Percentiles rank a stretch among this genome's conserved stretches.
These are phyloP conservation scores for Aptenodytes patagonicus DNA, from an alignment of 2,113 vertebrate genomes.

Conservation along the genomic window DNA sequence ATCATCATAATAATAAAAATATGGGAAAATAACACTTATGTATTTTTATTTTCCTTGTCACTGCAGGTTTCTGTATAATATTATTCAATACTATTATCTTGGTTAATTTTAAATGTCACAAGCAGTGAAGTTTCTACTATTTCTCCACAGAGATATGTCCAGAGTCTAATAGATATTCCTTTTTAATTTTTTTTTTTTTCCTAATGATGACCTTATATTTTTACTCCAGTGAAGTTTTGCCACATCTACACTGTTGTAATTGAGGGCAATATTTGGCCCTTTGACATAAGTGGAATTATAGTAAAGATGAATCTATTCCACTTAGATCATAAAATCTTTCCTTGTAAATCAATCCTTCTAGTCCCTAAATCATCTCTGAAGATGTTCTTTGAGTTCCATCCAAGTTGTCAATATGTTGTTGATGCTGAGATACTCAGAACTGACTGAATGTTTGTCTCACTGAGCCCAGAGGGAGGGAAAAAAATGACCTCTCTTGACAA, in stretches of 20 bases:
- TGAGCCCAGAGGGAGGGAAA: slow-evolving; percentile 32
- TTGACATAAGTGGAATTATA: slow-evolving; percentile 46
- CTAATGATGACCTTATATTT: background rate
- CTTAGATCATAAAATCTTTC: slow-evolving; percentile 67
- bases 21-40: background rate
- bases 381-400: slow-evolving; percentile 69
- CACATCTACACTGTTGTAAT: background rate
- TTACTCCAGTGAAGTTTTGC: background rate
- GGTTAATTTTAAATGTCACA: slow-evolving; percentile 26
- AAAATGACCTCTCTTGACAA: slow-evolving; percentile 47
- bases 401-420: slow-evolving; percentile 72
- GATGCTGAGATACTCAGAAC: slow-evolving; percentile 61
- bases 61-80: background rate
- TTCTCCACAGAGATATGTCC: background rate
- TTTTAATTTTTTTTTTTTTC: background rate
- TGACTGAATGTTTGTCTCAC: slow-evolving; percentile 64
- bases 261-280: slow-evolving; percentile 43
- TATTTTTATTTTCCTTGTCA: slow-evolving; percentile 58
- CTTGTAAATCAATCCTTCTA: slow-evolving; percentile 69
- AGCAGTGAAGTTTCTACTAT: background rate
- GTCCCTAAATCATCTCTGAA: slow-evolving; percentile 65
- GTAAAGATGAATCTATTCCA: slow-evolving; percentile 39
- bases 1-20: slow-evolving; percentile 41
- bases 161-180: background rate
- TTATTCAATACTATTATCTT: slow-evolving; percentile 9